These are phyloP conservation scores for Hoplostethus mediterraneus DNA, from an alignment of 2,797 vertebrate species.

Conservation along the genomic window DNA sequence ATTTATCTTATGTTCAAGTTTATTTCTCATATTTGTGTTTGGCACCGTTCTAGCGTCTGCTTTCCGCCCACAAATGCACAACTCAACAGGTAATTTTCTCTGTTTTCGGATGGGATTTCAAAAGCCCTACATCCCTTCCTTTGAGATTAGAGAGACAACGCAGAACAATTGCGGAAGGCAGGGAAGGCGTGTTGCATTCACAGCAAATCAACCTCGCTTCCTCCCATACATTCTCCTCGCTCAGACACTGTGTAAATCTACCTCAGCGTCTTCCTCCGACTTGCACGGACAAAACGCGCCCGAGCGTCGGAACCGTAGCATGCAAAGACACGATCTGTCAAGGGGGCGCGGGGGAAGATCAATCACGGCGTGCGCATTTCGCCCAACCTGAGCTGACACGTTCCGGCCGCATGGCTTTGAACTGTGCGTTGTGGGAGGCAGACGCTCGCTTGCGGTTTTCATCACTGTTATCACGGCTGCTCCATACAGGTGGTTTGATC, in stretches of 20 bases:
- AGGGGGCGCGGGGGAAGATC: slow-evolving; percentile 59
- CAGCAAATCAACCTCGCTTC: slow-evolving; percentile 35
- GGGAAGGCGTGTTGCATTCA: slow-evolving; percentile 10
- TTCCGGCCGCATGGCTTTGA: slow-evolving; percentile 59
- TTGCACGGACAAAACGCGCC: slow-evolving; percentile 31
- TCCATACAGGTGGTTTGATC: slow-evolving; percentile 67
- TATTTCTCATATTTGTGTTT: slow-evolving; percentile 1
- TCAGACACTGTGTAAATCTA: slow-evolving; percentile 37
- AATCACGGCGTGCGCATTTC: slow-evolving; percentile 48
- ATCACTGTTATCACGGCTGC: slow-evolving; percentile 52
- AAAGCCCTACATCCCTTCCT: slow-evolving; percentile 10
- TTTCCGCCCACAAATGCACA: slow-evolving; percentile 31
- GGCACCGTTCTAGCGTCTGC: background rate
- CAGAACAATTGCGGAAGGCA: background rate
- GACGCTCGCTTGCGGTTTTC: slow-evolving; percentile 48
- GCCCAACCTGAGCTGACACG: slow-evolving; percentile 74
- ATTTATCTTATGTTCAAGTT: background rate
- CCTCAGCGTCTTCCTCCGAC: slow-evolving; percentile 2
- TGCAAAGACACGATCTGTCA: slow-evolving; percentile 70
- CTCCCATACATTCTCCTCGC: slow-evolving; percentile 8
- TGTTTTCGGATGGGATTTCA: slow-evolving; percentile 11
- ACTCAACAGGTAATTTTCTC: slow-evolving; percentile 19
- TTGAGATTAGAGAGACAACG: slow-evolving; percentile 19
- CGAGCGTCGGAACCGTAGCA: slow-evolving; percentile 41
- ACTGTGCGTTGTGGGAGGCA: slow-evolving; percentile 71